Evolutionary conservation across 2,797 vertebrate genomes (phyloP).

Genomic region (Muraenolepis orangiensis): DNA sequence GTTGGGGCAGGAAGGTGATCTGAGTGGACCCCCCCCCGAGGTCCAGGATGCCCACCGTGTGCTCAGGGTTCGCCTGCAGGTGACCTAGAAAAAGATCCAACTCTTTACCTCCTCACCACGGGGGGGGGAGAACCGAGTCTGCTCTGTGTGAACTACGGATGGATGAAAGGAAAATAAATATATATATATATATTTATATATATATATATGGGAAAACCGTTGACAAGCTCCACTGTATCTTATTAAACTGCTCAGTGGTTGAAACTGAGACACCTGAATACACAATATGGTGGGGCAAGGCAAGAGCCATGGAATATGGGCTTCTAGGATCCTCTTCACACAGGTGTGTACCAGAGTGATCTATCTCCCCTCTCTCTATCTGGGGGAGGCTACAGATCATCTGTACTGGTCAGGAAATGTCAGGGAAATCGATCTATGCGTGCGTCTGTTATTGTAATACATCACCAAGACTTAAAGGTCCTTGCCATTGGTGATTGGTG

Average conservation of each 20-base stretch:
- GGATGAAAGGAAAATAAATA: neutral
- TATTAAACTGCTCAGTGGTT: neutral
- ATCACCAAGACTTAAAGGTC: neutral
- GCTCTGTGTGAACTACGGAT: neutral
- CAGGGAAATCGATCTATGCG: neutral
- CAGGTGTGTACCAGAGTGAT: neutral
- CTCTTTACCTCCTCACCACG: constrained; percentile 13
- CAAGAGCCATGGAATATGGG: neutral
- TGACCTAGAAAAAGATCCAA: constrained; percentile 74
- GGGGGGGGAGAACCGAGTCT: neutral
- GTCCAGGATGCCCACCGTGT: constrained; percentile 80
- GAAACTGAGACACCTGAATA: neutral
- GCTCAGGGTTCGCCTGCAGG: constrained; percentile 70
- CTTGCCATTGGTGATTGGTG: neutral
- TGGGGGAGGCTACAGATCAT: neutral
- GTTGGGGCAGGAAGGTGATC: constrained; percentile 83
- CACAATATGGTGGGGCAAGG: neutral
- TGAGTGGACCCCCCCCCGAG: constrained; percentile 87
- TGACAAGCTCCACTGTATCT: neutral
- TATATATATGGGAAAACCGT: neutral
- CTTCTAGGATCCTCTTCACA: neutral
- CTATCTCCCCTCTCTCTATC: neutral
- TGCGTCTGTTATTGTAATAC: neutral
- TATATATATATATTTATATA: too few relatives aligned
- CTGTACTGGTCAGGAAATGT: neutral